Evolutionary conservation across 2,797 vertebrate genomes (phyloP), one percentile per base, ranked within the genome.

Genomic region (Okamejei kenojei): DNA sequence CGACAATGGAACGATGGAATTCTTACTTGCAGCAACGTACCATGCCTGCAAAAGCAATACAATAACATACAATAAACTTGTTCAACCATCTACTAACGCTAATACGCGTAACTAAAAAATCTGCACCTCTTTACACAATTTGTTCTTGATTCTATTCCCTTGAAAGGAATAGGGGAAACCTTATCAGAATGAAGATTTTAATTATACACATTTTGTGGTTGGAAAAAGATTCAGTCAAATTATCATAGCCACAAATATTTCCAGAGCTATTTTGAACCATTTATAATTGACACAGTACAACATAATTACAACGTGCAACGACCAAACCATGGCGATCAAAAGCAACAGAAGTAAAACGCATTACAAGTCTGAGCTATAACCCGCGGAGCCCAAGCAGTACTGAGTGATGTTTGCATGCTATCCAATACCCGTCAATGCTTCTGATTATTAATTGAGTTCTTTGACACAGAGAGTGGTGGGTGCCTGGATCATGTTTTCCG

Each of bases 191-290:
- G 84, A 88, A 19, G 21, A 88, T 35, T 88, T 88, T 10, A 68
- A 68, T 88, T 35, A 2, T 4, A 7, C 8, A 6, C 84, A 68
- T 21, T 92, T 73, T 92, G 90, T n/a, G 90, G 29, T 58, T 63
- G 82, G 38, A 86, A 86, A 86, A 61, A 63, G 58, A 86, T 61
- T 35, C 38, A 26, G 13, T 29, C 26, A 63, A 86, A 74, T 92
- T 76, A 58, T 74, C 58, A 76, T n/a, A 74, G 45, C 68, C 90
- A n/a, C 90, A 92, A 92, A 58, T 91, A 91, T 74, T 91, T 91
- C 74, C 45, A 35, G 90, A 92, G 71, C 45, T 92, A 73, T 92
- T 92, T 74, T 32, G 19, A 90, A 0, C 38, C n/a, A 38, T 29
- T 92, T n/a, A 92, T 15, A 74, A 76, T 76, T 92, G 71, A 19